Base-by-base conservation (phyloP, 2,888 invertebrate species). In the Stenolophus ochropezus region DNA sequence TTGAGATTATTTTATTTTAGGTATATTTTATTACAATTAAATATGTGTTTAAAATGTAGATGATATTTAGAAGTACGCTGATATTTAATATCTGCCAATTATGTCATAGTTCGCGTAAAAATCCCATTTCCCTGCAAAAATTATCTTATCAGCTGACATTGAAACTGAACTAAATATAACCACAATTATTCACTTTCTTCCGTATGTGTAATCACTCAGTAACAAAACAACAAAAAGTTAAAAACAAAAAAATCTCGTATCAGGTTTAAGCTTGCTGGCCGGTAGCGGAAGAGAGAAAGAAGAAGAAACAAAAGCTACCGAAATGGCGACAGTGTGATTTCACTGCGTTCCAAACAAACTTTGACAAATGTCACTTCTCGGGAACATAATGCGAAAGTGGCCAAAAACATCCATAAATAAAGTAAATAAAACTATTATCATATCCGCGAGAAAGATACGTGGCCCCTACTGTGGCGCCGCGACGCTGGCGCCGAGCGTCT, bases 341-440 rank as follows among this genome's bases (percentile, higher is more conserved):
- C 47, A 58, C 21, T 47, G 42, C 69, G 49, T 27, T 69, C 42
- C 79, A 56, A 78, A 71, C 65, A 71, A 71, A 79, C 71, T 81
- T 82, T 78, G 82, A 79, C 81, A 78, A 81, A 81, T 81, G 81
- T 75, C 75, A 81, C 61, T 73, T 80, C 73, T 73, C 73, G 56
- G 42, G 69, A 56, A 80, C 80, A 80, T 80, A 79, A 75, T 78
- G 82, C 84, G 84, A 85, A 86, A 86, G 86, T 84, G 86, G 87
- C 86, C 85, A 87, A 88, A 89, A 88, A 89, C 89, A 88, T 87
- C 88, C 89, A 88, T 88, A 89, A 88, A 88, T 88, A 89, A 89
- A 88, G 87, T 86, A 88, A 89, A 88, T 88, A 88, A 88, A 88
- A 88, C 86, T 86, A 86, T 87, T 86, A 87, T 86, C 84, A 84